phyloP scores from a whole-genome alignment of 2,797 vertebrate species.

The Premnoplex brunnescens region DNA sequence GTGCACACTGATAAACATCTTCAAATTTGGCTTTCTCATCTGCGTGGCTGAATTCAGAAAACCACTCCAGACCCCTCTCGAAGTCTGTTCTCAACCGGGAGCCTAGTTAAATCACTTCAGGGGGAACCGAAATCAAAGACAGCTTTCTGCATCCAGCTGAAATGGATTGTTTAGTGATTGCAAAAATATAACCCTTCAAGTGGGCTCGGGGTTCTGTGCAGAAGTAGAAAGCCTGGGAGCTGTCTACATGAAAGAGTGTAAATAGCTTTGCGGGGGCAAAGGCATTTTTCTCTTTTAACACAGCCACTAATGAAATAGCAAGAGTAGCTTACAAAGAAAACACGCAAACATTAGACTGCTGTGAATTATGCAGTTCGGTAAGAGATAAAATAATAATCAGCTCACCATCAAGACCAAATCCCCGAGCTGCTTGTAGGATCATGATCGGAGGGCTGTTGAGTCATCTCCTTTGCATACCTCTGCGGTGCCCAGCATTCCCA shows the following conservation, averaged over 20 bases:
- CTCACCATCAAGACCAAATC: conserved; percentile 42
- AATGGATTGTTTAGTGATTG: not conserved
- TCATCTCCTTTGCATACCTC: not conserved
- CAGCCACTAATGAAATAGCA: not conserved
- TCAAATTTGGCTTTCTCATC: not conserved
- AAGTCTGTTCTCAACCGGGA: not conserved
- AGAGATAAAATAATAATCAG: conserved; percentile 43
- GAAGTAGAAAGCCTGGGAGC: not conserved
- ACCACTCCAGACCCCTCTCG: not conserved
- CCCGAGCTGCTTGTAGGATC: conserved; percentile 18
- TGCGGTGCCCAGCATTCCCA: not conserved
- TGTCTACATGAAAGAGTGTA: not conserved
- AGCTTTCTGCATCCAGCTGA: not conserved
- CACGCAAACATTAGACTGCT: not conserved
- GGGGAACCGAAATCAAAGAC: conserved; percentile 15
- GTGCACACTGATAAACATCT: not conserved
- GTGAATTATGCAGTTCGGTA: conserved; percentile 11
- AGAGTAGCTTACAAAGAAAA: not conserved
- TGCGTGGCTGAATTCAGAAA: not conserved
- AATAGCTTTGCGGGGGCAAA: not conserved
- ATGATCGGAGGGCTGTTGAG: not conserved
- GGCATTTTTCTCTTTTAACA: conserved; percentile 12
- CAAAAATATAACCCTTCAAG: not conserved
- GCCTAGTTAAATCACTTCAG: not conserved
- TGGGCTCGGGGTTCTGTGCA: not conserved